Evolutionary conservation across 2,888 invertebrate species (phyloP).

Genomic region (Antheraea assamensis): DNA sequence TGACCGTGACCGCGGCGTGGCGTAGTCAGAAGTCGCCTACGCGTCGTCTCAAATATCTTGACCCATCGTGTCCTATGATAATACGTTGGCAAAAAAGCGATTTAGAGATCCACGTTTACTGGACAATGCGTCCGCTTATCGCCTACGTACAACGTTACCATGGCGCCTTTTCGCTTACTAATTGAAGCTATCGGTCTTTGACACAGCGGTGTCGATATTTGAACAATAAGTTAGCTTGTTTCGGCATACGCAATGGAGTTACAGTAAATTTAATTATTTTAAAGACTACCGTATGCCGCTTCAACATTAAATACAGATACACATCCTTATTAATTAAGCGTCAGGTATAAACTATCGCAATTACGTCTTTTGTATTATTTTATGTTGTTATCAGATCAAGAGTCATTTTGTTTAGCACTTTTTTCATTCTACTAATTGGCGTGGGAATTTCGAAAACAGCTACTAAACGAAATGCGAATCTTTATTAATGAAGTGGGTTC

Average conservation of each 20-base stretch:
- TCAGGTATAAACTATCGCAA: neutral
- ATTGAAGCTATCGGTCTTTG: conserved; percentile 77
- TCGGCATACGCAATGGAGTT: conserved; percentile 36
- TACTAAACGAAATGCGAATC: neutral
- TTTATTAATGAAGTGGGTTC: neutral
- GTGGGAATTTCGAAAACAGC: neutral
- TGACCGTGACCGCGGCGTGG: conserved; percentile 50
- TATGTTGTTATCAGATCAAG: neutral
- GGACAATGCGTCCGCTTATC: conserved; percentile 50
- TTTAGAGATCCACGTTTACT: conserved; percentile 40
- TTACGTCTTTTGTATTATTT: neutral
- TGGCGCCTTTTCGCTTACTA: conserved; percentile 71
- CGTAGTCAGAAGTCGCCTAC: conserved; percentile 63
- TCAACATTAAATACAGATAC: no score
- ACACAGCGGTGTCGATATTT: conserved; percentile 59
- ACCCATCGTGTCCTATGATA: conserved; percentile 37
- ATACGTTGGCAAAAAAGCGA: conserved; percentile 35
- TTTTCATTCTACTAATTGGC: neutral
- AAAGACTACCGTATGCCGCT: neutral
- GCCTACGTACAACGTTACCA: conserved; percentile 59
- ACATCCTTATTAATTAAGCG: neutral
- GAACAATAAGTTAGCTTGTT: conserved; percentile 53
- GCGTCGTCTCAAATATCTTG: conserved; percentile 46
- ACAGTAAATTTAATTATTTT: conserved; percentile 29
- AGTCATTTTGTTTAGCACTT: neutral